Conservation (phyloP, 2,888 invertebrate species). For the Hydroisotoma schaefferi region DNA sequence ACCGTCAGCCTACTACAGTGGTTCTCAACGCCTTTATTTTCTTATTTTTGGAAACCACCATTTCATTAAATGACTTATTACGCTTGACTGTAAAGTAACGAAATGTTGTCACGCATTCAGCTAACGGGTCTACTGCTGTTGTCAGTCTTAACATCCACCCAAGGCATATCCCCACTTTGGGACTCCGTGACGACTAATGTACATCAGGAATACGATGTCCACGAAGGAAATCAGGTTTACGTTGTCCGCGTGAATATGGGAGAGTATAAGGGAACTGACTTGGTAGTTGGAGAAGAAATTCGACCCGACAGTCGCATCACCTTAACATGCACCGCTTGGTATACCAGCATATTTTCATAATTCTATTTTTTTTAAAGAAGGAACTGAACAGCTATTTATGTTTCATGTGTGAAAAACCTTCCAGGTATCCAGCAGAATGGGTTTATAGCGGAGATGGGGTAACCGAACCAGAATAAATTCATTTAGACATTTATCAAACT, state of each 20-base stretch:
- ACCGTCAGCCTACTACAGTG: no score
- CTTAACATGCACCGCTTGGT: constrained; percentile 42
- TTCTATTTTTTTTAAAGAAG: no score
- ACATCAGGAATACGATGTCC: constrained; percentile 37
- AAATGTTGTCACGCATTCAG: neutral
- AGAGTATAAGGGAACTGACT: constrained; percentile 33
- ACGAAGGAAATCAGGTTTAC: constrained; percentile 23
- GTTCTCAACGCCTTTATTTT: no score
- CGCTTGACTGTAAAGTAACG: no score
- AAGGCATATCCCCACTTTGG: constrained; percentile 36
- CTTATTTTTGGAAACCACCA: no score
- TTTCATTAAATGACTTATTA: no score
- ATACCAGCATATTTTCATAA: no score
- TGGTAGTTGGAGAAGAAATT: constrained; percentile 42
- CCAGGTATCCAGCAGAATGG: constrained; percentile 22
- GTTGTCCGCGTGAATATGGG: constrained; percentile 27
- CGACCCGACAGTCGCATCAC: constrained; percentile 30
- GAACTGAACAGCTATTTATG: no score
- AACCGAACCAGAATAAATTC: no score
- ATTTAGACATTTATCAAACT: no score
- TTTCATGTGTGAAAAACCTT: no score
- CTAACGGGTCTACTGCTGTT: neutral
- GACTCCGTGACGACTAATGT: constrained; percentile 40
- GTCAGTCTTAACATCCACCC: neutral
- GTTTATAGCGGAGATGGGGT: constrained; percentile 34